Base-by-base conservation (phyloP, 2,888 invertebrate species). In the Carabus problematicus region DNA sequence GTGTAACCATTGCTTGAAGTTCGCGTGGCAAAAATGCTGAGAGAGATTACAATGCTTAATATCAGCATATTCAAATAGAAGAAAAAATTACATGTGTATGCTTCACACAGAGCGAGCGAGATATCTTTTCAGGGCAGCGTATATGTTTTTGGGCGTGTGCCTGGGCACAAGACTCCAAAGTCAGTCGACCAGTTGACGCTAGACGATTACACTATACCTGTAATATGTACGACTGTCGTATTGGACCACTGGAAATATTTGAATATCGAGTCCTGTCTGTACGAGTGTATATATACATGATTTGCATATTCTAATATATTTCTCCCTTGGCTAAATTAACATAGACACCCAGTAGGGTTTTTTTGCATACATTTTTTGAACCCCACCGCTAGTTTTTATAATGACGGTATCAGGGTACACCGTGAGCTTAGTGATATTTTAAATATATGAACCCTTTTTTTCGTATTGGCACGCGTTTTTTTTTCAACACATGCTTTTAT, bases 401-500 rank as follows among this genome's bases (percentile, higher is more conserved):
- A 71, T 69, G 71, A 71, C 68, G 71, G 71, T 71, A 72, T 29
- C 29, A 29, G 70, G 63, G 67, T 66, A 64, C 62, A 52, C 70
- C 3, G 29, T 29, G 71, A 70, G 73, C 70, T 70, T 71, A 73
- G 72, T 73, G 72, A 73, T 72, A 73, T 72, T 72, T 72, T 72
- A 72, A 70, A 70, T 71, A 64, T 56, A 64, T 55, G 56, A 29
- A 29, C 45, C 64, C 56, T 66, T 60, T 71, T 73, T 72, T 71
- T 70, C 73, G 71, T 71, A 71, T 43, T n/a, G 39, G 29, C 64
- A 68, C 70, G 70, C 67, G 58, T 41, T 58, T 39, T 58, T 58
- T 58, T 58, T 16, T 18, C 19, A 55, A 55, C 19, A 39, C 39
- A 55, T 55, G 60, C 45, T 61, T 47, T 61, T 49, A 61, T 61